Conservation (phyloP, 1,140 invertebrate genomes). For the Bombus superbus region DNA sequence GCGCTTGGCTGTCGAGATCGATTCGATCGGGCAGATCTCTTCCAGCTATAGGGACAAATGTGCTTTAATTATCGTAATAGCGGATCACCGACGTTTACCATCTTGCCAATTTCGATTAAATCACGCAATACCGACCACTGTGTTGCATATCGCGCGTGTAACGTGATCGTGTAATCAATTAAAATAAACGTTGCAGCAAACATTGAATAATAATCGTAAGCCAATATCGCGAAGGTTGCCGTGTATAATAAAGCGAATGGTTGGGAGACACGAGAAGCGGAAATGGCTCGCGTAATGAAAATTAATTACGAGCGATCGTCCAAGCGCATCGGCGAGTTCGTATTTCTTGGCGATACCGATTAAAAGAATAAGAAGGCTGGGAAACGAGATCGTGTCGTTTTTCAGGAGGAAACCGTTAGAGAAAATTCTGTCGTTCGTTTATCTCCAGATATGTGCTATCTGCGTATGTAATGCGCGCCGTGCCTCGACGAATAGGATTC, state of each 20-base stretch:
- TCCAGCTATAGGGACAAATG: neutral
- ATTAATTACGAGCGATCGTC: neutral
- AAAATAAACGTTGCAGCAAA: neutral
- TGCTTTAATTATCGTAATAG: neutral
- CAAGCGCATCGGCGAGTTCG: neutral
- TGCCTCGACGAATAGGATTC: neutral
- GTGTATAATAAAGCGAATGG: neutral
- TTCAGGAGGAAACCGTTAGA: neutral
- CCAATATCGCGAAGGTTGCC: neutral
- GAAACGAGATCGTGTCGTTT: neutral
- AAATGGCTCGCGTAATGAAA: neutral
- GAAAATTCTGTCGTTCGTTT: neutral
- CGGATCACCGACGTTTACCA: neutral
- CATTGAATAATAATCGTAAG: neutral
- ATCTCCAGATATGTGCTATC: neutral
- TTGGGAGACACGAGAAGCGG: neutral
- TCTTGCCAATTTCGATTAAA: neutral
- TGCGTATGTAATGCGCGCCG: neutral
- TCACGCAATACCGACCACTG: neutral
- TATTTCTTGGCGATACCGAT: too few species aligned
- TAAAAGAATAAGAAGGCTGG: neutral
- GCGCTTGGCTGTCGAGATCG: neutral
- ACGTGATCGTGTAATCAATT: neutral
- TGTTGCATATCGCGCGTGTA: too few species aligned
- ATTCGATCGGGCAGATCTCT: neutral